Conservation (phyloP, 1,140 invertebrate genomes). For the Leptinotarsa lineolata region DNA sequence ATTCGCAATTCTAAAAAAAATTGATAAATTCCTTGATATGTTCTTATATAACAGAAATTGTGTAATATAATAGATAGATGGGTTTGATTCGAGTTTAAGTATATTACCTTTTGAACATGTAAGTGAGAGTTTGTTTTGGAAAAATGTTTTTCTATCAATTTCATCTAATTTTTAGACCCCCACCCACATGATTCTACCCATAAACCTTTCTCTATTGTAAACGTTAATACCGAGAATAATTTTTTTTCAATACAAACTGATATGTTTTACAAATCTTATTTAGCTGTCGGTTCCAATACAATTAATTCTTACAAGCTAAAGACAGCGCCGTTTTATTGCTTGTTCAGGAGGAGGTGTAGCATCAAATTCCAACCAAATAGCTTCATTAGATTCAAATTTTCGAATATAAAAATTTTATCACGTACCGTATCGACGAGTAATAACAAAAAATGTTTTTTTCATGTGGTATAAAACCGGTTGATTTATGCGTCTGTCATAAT, state of each 20-base stretch:
- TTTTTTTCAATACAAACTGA: not conserved
- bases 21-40: no score
- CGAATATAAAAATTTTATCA: constrained; percentile 4
- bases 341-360: not conserved
- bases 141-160: no score
- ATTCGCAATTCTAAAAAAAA: no score
- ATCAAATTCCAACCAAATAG: constrained; percentile 2
- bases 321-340: not conserved
- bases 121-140: no score
- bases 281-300: not conserved
- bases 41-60: no score
- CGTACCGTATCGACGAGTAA: not conserved
- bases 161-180: no score
- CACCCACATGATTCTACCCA: no score
- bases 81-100: no score
- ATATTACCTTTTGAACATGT: no score
- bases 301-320: not conserved
- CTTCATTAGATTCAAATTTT: constrained; percentile 5
- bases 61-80: no score
- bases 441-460: constrained; percentile 6
- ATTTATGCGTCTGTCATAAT: constrained; percentile 8
- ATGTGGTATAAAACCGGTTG: not conserved
- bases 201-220: no score
- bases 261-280: not conserved
- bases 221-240: not conserved